phyloP scores from a whole-genome alignment of 2,797 vertebrate genomes.

The Danio kyathit region DNA sequence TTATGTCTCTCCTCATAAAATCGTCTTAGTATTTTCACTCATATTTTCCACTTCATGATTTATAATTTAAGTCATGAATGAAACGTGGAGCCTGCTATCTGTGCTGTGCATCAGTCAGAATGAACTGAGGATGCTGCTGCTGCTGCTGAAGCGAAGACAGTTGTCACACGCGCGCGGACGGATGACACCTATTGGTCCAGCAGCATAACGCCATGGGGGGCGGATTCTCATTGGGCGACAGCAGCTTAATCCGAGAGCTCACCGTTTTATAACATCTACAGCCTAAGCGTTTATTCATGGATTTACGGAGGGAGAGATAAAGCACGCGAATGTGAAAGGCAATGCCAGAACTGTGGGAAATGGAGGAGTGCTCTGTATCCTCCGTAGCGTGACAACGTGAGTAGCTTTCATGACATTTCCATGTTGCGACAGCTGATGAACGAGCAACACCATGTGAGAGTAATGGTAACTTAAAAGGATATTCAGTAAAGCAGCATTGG shows the following conservation, averaged over 20 bases:
- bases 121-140: neutral
- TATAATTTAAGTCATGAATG: too few relatives aligned
- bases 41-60: too few relatives aligned
- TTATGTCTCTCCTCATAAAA: neutral
- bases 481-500: neutral
- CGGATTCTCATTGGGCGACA: slow-evolving; percentile 34
- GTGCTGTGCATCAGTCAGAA: neutral
- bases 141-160: neutral
- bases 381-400: slow-evolving; percentile 27
- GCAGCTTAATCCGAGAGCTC: slow-evolving; percentile 20
- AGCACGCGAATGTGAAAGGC: neutral
- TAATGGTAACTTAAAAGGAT: neutral
- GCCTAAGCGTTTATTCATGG: neutral
- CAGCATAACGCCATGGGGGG: slow-evolving; percentile 45
- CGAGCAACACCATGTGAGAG: neutral
- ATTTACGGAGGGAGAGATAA: neutral
- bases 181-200: slow-evolving; percentile 53
- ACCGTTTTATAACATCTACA: slow-evolving; percentile 3
- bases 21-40: too few relatives aligned
- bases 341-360: too few relatives aligned
- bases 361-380: neutral
- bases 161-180: slow-evolving; percentile 1
- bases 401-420: slow-evolving; percentile 6
- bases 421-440: neutral
- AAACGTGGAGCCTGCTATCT: neutral